Conservation (phyloP, 2,113 vertebrate species). For the Delphinapterus leucas region DNA sequence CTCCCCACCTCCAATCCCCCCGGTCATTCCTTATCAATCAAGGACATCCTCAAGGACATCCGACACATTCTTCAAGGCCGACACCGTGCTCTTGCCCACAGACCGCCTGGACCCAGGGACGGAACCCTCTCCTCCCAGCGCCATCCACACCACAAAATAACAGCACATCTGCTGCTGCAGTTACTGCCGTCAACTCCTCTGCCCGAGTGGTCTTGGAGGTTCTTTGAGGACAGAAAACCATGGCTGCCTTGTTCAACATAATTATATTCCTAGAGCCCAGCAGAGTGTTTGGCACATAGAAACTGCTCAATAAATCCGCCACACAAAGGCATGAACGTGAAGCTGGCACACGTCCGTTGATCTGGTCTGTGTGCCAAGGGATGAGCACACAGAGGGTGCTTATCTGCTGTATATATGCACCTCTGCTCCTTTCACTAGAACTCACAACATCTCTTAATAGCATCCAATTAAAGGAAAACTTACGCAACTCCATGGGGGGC, state of each 20-base stretch:
- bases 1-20: not conserved
- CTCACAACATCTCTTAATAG: not conserved
- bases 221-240: not conserved
- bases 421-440: not conserved
- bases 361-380: not conserved
- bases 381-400: too few relatives aligned
- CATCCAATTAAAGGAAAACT: conserved; percentile 74
- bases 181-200: too few relatives aligned
- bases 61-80: not conserved
- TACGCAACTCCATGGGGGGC: conserved; percentile 99
- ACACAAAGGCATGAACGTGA: rapidly evolving
- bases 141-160: not conserved
- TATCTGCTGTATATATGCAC: rapidly evolving
- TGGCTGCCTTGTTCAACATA: not conserved
- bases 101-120: not conserved
- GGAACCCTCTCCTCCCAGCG: not conserved
- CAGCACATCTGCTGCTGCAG: not conserved
- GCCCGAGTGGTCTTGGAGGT: not conserved
- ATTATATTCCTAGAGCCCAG: not conserved
- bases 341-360: too few relatives aligned
- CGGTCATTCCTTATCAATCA: not conserved
- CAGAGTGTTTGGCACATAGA: not conserved
- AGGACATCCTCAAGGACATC: too few relatives aligned
- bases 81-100: not conserved
- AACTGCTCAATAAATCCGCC: not conserved